Evolutionary conservation across 2,113 vertebrate species (phyloP).

Genomic region (Taurulus bubalis): DNA sequence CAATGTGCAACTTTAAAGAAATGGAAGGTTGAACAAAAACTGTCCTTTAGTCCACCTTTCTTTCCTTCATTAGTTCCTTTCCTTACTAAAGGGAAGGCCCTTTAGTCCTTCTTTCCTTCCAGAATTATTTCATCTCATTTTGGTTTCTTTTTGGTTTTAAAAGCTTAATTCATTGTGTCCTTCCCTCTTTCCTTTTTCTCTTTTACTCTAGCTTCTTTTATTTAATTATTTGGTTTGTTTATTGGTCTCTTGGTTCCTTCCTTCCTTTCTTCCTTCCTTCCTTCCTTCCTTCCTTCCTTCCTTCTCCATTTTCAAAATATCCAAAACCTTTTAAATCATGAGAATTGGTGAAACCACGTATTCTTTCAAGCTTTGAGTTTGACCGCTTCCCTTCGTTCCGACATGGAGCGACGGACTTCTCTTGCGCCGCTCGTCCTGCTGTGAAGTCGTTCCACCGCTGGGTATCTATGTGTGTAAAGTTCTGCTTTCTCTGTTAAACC

Average conservation of each 20-base stretch:
- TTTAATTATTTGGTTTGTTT: too few relatives aligned
- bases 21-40: too few relatives aligned
- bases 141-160: neutral
- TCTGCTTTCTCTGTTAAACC: constrained; percentile 8
- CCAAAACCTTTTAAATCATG: neutral
- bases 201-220: too few relatives aligned
- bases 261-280: neutral
- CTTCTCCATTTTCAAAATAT: neutral
- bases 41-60: neutral
- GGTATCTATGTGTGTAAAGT: neutral
- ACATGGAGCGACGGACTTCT: too few relatives aligned
- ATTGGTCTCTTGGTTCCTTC: neutral
- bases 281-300: neutral
- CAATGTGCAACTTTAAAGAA: too few relatives aligned
- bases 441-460: neutral
- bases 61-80: neutral
- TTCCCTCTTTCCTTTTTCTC: neutral
- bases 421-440: too few relatives aligned
- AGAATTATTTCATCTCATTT: neutral
- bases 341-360: neutral
- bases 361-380: neutral
- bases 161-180: neutral
- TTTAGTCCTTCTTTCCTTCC: neutral
- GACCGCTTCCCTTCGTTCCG: neutral
- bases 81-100: neutral